Evolutionary conservation across 1,140 invertebrate genomes (phyloP), one percentile per base, ranked within the genome.

Genomic region (Helicoverpa armigera): DNA sequence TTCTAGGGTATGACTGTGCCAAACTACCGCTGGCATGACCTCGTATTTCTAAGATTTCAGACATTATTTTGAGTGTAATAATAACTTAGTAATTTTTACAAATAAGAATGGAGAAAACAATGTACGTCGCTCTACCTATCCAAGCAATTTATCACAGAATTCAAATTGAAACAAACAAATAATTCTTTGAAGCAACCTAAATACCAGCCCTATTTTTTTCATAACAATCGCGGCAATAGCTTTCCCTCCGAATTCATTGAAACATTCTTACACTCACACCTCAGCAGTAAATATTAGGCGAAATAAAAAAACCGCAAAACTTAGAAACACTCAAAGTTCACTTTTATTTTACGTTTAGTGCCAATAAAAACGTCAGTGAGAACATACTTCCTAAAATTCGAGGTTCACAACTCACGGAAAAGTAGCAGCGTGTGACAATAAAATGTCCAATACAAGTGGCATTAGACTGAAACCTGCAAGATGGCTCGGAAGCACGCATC

Each of bases 371-470:
- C 89, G 87, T 92, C 90, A 88, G 87, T 79, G 85, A 81, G 84
- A 86, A 85, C 87, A 92, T 92, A 92, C 87, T 92, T 91, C 87
- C 87, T 73, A 87, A 89, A 92, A 91, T 88, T 91, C 87, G 81
- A 85, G 87, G 80, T 84, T 89, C 89, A 87, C 90, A 90, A 90
- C 86, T 92, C 91, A 92, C 85, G 80, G 78, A 85, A 85, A 90
- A 90, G 86, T 84, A 84, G 82, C 85, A 88, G 86, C 87, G 91
- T 93, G 92, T 93, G 91, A 92, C 91, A 88, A 90, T 92, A 92
- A 90, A 92, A 92, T 88, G 89, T 86, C 89, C 88, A 76, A 90
- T 89, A 93, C 91, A 93, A 94, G 92, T 93, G 91, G 90, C 88
- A 89, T 91, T 92, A 89, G 91, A 83, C 86, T 85, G 83, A 86